Conservation (phyloP, 53 echinoderm and acorn worm genomes). For the Mesocentrotus franciscanus region DNA sequence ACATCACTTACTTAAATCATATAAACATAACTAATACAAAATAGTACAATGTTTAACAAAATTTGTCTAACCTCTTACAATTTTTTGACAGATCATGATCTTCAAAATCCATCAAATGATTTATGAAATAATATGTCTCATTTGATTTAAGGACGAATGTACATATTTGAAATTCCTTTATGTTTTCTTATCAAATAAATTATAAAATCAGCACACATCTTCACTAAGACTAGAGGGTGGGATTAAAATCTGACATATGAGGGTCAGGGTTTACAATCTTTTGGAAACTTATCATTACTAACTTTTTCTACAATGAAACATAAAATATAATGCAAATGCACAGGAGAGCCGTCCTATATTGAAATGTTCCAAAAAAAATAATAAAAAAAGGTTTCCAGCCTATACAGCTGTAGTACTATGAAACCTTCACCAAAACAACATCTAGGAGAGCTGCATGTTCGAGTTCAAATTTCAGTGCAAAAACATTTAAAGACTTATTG, state of each 20-base stretch:
- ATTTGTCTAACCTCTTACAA: neutral
- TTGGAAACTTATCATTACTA: neutral
- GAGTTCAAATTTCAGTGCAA: neutral
- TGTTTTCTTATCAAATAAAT: neutral
- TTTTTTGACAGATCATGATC: neutral
- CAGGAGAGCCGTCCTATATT: too few relatives aligned
- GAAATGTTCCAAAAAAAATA: too few relatives aligned
- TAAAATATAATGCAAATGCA: neutral
- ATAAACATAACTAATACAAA: conserved; percentile 12
- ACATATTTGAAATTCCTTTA: neutral
- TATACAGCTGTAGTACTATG: neutral
- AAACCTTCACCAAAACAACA: neutral
- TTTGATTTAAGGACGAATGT: neutral
- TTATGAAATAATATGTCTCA: neutral
- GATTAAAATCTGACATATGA: neutral
- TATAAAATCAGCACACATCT: neutral
- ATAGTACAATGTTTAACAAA: neutral
- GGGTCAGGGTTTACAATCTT: neutral
- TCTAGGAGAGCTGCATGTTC: neutral
- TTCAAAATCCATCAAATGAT: neutral
- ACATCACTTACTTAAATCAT: neutral
- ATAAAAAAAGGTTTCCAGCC: neutral
- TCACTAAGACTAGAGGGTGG: neutral
- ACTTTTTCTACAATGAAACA: neutral
- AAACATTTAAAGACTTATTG: neutral